Conservation (phyloP, 2,113 vertebrate species). For the Asarcornis scutulata region DNA sequence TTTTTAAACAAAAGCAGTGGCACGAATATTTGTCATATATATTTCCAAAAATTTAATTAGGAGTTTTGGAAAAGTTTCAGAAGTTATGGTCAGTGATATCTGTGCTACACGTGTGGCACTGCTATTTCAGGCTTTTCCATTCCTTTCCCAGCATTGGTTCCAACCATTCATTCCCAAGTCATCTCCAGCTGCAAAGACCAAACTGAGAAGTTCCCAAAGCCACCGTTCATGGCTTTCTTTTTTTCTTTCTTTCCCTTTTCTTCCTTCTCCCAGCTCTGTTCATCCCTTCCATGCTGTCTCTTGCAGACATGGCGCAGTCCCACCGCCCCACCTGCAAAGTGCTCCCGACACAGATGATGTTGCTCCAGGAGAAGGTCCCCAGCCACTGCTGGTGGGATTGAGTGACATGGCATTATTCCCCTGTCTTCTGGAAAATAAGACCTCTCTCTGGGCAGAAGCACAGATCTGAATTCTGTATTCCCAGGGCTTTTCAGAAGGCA, state of each 20-base stretch:
- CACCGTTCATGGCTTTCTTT: no score
- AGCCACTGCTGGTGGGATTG: not conserved
- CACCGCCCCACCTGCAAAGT: no score
- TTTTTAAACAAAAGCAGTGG: not conserved
- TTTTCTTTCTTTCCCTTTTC: no score
- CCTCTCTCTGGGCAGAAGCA: not conserved
- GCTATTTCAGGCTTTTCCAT: not conserved
- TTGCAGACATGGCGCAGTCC: not conserved
- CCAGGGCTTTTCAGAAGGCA: not conserved
- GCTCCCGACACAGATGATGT: accelerated
- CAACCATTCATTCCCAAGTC: not conserved
- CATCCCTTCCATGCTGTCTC: not conserved
- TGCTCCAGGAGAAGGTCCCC: not conserved
- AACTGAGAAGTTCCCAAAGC: not conserved
- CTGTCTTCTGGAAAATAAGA: not conserved
- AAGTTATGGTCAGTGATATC: not conserved
- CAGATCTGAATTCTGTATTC: not conserved
- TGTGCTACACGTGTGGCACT: accelerated
- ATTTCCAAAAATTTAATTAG: not conserved
- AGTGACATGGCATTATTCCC: not conserved
- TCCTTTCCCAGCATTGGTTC: not conserved
- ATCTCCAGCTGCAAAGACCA: not conserved
- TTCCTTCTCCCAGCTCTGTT: not conserved
- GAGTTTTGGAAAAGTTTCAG: not conserved
- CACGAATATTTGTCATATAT: not conserved